Conservation (phyloP, 2,113 vertebrate species). For the Marmota monax region DNA sequence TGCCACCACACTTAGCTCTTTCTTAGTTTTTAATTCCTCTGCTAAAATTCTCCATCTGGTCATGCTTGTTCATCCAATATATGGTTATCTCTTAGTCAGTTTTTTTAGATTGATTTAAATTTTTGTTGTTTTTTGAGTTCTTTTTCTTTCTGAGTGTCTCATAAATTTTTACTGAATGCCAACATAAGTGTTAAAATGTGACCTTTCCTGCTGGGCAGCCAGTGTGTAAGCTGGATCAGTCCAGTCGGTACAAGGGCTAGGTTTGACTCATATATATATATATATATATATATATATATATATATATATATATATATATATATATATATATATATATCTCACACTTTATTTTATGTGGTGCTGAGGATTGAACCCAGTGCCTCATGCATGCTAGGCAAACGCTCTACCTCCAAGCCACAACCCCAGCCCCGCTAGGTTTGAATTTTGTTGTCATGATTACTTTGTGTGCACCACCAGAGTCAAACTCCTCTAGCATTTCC, state of each 20-base stretch:
- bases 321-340: no score
- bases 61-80: neutral
- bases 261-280: no score
- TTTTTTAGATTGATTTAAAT: neutral
- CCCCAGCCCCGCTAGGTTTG: neutral
- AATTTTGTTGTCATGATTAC: neutral
- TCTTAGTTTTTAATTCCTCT: neutral
- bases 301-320: no score
- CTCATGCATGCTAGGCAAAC: no score
- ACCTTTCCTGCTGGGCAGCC: neutral
- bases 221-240: neutral
- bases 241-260: neutral
- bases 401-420: no score
- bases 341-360: no score
- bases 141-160: neutral
- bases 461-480: neutral
- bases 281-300: no score
- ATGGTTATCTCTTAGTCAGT: neutral
- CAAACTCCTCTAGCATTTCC: neutral
- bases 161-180: neutral
- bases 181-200: neutral
- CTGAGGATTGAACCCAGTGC: no score
- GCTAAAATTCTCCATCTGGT: neutral
- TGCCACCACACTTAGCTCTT: no score
- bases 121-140: neutral